These are phyloP conservation scores for Lepus americanus DNA, from an alignment of 2,113 vertebrate species.

Conservation along the genomic window DNA sequence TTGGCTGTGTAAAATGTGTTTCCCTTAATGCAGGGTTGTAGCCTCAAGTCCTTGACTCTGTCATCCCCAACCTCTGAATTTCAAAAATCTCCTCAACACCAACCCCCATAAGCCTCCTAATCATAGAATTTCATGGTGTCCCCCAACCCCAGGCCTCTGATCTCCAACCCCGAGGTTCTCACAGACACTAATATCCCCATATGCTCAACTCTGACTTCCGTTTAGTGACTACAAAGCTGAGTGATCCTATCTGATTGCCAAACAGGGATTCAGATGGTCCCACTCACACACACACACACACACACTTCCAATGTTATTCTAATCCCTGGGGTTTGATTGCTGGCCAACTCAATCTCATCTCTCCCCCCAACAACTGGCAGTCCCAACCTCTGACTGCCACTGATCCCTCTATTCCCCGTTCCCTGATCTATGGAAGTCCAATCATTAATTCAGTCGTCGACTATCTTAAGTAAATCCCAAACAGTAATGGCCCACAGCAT, in stretches of 20 bases:
- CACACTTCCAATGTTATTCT: background rate
- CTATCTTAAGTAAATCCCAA: background rate
- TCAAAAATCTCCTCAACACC: background rate
- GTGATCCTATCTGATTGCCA: background rate
- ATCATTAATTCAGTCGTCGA: background rate
- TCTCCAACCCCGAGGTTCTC: background rate
- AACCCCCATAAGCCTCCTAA: background rate
- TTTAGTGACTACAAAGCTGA: constrained; percentile 7
- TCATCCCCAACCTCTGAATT: background rate
- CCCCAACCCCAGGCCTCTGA: background rate
- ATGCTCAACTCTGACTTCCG: background rate
- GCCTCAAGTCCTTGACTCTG: constrained; percentile 3
- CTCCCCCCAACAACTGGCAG: background rate
- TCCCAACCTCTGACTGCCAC: background rate
- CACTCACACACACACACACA: background rate
- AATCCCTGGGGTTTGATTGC: background rate
- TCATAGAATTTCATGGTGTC: background rate
- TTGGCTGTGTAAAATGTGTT: background rate
- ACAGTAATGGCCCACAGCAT: background rate
- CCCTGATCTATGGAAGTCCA: constrained; percentile 1
- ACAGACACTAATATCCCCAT: background rate
- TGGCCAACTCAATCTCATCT: background rate
- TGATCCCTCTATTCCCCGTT: background rate
- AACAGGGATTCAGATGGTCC: background rate
- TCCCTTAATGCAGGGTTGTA: background rate